Base-by-base conservation (phyloP, 2,888 invertebrate genomes). In the Hedychridium roseum region DNA sequence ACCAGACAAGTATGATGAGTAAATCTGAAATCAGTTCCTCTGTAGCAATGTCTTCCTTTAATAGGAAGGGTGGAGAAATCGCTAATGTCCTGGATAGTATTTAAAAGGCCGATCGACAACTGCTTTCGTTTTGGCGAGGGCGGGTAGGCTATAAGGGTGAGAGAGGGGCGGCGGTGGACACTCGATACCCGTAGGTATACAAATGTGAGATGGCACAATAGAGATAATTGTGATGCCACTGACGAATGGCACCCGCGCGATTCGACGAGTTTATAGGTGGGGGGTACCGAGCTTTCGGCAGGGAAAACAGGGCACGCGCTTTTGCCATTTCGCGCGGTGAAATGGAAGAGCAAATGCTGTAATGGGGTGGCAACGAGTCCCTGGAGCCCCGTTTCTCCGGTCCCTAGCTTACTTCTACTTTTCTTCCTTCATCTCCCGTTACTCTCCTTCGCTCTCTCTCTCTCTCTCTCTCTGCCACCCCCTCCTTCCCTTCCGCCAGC, bases 361-460 rank as follows among this genome's bases (percentile, higher is more conserved):
- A 77, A 78, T 78, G 68, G 78, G 74, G 76, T 76, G 73, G 69
- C 72, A 78, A 79, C 78, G 78, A 78, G 76, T 71, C 78, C 74
- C 78, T 54, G 32, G 78, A 74, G 78, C 65, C 66, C 73, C 68
- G 68, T 79, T 78, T 71, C 70, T 71, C 70, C 59, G 38, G 57
- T 45, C 68, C 69, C 65, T 56, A 45, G 46, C 54, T 49, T 53
- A 30, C 57, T 53, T 38, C 56, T 48, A 23, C 17, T 17, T 15
- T 7, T 11, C 9, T 17, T 7, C 36, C 18, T 11, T 35, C 35
- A 42, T 38, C 20, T 43, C 40, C 38, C 28, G 67, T 61, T 64
- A 64, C 57, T 18, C 51, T 44, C 58, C 60, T 57, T 43, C 44
- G 44, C 52, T 23, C 54, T 56, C 30, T 36, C 32, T 28, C 35